A percentile compares a stretch with the other conserved stretches of the same genome.
Evolutionary conservation across 2,888 invertebrate genomes (phyloP).

Genomic region (Pristionchus arcanus): DNA sequence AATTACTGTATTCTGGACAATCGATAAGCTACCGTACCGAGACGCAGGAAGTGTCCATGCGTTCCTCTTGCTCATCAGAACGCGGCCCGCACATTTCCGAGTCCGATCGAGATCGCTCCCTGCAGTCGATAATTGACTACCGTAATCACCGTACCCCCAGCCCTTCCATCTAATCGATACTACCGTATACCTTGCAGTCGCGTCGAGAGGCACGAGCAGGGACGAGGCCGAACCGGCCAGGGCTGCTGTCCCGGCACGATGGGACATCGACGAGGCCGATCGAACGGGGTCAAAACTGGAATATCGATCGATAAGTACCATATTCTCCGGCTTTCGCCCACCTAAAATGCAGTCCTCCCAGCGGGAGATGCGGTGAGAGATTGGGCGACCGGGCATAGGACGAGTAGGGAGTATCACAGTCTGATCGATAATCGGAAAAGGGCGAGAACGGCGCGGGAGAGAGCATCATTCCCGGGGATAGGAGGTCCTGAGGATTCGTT

Average conservation of each 20-base stretch:
- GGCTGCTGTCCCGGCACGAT: conserved; percentile 58
- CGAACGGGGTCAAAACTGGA: conserved; percentile 73
- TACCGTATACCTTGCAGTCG: conserved; percentile 47
- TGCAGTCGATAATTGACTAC: conserved; percentile 42
- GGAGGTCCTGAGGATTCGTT: conserved; percentile 56
- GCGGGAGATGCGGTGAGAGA: conserved; percentile 64
- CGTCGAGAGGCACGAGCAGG: conserved; percentile 52
- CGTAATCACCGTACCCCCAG: not conserved
- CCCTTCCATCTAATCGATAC: not conserved
- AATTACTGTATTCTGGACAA: not conserved
- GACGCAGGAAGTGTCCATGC: conserved; percentile 62
- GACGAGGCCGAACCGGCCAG: not conserved
- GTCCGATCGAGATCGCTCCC: conserved; percentile 77
- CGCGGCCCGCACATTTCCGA: conserved; percentile 71
- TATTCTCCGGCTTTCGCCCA: conserved; percentile 36
- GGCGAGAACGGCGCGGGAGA: conserved; percentile 77
- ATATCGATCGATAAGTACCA: not conserved
- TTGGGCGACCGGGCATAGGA: conserved; percentile 68
- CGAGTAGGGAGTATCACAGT: conserved; percentile 73
- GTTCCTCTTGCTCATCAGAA: conserved; percentile 64
- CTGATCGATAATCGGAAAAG: conserved; percentile 70
- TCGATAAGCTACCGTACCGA: conserved; percentile 43
- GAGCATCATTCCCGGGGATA: conserved; percentile 64
- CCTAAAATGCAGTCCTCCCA: conserved; percentile 66
- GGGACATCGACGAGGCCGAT: conserved; percentile 72